Conservation (phyloP, 2,113 vertebrate species). For the Rhea pennata region DNA sequence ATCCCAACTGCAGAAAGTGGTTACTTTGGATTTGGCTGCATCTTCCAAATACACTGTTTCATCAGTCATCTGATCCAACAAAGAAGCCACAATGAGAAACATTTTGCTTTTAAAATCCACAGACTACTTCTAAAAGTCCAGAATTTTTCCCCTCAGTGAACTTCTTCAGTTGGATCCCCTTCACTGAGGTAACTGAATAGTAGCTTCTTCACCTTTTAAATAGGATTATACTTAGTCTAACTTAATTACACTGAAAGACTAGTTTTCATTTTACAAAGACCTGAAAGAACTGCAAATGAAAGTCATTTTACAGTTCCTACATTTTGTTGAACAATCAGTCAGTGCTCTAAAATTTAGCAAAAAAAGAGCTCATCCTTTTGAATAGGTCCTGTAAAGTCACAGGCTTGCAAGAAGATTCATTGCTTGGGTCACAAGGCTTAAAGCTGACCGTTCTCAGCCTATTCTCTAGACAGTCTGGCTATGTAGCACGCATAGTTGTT, state of each 20-base stretch:
- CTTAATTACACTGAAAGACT: neutral
- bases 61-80: slow-evolving; percentile 44
- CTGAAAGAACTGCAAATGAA: neutral
- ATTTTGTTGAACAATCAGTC: neutral
- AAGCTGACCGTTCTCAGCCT: slow-evolving; percentile 41
- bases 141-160: neutral
- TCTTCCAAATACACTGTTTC: slow-evolving; percentile 27
- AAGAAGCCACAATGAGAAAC: slow-evolving; percentile 56
- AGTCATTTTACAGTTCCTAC: neutral
- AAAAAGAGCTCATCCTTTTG: neutral
- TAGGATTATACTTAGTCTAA: neutral
- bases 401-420: slow-evolving; percentile 43
- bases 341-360: neutral
- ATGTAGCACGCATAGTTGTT: neutral
- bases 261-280: neutral
- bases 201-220: neutral
- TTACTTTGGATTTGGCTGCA: slow-evolving; percentile 30
- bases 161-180: neutral
- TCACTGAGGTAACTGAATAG: neutral
- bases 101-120: slow-evolving; percentile 32
- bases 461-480: slow-evolving; percentile 51
- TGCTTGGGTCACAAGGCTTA: slow-evolving; percentile 43
- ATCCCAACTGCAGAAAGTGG: slow-evolving; percentile 12
- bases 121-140: slow-evolving; percentile 16
- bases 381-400: neutral